Evolutionary conservation across 1,140 invertebrate genomes (phyloP).

Genomic region (Drosophila baimaii): DNA sequence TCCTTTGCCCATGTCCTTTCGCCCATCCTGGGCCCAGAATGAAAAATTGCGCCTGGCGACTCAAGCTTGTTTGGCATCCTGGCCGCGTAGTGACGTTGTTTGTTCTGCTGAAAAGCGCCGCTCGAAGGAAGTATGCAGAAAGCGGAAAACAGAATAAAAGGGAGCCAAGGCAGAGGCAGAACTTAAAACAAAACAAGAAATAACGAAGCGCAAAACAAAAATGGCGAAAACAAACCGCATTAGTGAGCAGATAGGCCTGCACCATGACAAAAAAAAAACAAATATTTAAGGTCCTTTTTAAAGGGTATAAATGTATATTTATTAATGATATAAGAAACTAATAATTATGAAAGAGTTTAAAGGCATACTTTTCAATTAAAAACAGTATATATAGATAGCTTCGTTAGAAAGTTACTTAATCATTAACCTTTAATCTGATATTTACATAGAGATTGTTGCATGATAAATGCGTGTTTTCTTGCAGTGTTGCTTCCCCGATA

Average conservation of each 20-base stretch:
- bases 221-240: constrained; percentile 76
- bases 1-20: constrained; percentile 27
- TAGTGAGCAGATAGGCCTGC: constrained; percentile 56
- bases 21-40: constrained; percentile 50
- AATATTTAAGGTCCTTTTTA: neutral
- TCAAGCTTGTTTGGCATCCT: constrained; percentile 79
- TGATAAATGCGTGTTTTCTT: too few relatives aligned
- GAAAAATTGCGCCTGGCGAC: constrained; percentile 73
- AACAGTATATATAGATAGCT: too few relatives aligned
- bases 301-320: too few relatives aligned
- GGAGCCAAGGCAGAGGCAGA: constrained; percentile 27
- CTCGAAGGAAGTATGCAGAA: constrained; percentile 30
- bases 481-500: neutral
- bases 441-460: too few relatives aligned
- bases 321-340: too few relatives aligned
- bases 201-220: constrained; percentile 76
- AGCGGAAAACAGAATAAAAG: constrained; percentile 11
- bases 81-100: constrained; percentile 79
- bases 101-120: constrained; percentile 50
- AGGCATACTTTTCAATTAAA: too few relatives aligned
- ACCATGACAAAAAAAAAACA: constrained; percentile 8
- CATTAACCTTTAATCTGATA: too few relatives aligned
- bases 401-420: too few relatives aligned
- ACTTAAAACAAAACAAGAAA: constrained; percentile 76
- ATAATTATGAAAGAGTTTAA: too few relatives aligned